These are phyloP conservation scores for Caenorhabditis remanei DNA, from an alignment of 1,140 invertebrate genomes.

Conservation along the genomic window DNA sequence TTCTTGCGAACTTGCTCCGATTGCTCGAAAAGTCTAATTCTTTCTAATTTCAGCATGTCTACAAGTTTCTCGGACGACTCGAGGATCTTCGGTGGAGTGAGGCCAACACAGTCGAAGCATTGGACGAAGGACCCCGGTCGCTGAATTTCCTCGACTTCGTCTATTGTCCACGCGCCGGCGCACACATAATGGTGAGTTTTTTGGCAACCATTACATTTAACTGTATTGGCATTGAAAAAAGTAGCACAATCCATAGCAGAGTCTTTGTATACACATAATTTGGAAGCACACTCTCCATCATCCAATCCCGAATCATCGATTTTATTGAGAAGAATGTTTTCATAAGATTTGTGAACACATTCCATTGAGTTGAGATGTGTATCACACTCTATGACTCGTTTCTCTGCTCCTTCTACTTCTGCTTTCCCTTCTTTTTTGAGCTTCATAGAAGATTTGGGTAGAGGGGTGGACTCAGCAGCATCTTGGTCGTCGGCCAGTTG, in stretches of 20 bases:
- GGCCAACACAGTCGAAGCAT: not conserved
- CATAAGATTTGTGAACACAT: not conserved
- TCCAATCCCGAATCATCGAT: not conserved
- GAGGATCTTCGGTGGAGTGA: not conserved
- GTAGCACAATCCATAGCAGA: not conserved
- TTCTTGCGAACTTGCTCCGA: not conserved
- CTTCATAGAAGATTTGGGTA: not conserved
- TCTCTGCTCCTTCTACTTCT: not conserved
- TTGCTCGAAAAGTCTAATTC: too few species aligned
- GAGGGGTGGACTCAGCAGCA: not conserved
- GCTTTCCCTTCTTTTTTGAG: not conserved
- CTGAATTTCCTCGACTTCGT: not conserved
- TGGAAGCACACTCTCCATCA: not conserved
- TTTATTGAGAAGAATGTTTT: not conserved
- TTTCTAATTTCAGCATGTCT: too few species aligned
- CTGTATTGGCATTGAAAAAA: not conserved
- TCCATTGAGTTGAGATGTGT: not conserved
- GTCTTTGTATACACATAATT: not conserved
- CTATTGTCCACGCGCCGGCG: not conserved
- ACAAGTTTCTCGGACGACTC: too few species aligned
- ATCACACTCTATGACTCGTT: not conserved
- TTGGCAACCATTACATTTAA: not conserved
- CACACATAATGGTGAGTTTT: not conserved
- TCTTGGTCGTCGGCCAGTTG: not conserved
- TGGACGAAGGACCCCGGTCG: not conserved